A percentile compares a stretch with the other conserved stretches of the same genome.
phyloP scores from a whole-genome alignment of 2,888 invertebrate genomes.

The Spisula subtruncata region DNA sequence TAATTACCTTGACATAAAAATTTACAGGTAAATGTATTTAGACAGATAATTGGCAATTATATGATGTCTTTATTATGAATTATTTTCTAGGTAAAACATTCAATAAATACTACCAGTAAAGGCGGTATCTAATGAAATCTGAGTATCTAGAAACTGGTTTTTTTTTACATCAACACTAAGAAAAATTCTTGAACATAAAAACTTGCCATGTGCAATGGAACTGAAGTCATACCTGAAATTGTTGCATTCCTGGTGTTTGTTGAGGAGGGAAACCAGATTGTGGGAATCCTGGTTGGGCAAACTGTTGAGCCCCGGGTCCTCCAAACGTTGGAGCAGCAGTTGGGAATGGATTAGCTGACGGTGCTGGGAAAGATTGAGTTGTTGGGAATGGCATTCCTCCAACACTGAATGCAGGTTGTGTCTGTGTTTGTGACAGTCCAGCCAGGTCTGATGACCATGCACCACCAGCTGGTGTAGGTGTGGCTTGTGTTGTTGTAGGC shows the following conservation, averaged over 20 bases:
- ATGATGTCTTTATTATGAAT: too few relatives aligned
- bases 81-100: too few relatives aligned
- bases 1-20: too few relatives aligned
- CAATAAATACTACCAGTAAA: too few relatives aligned
- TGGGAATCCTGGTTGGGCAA: constrained; percentile 30
- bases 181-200: neutral
- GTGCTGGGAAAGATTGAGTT: constrained; percentile 28
- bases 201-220: neutral
- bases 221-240: constrained; percentile 19
- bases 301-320: constrained; percentile 24
- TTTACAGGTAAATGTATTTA: too few relatives aligned
- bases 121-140: too few relatives aligned
- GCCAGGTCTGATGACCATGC: constrained; percentile 56
- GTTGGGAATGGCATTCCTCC: constrained; percentile 57
- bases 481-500: constrained; percentile 53
- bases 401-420: constrained; percentile 55
- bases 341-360: constrained; percentile 14
- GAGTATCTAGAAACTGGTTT: too few relatives aligned
- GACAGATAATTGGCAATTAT: too few relatives aligned
- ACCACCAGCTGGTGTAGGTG: constrained; percentile 15
- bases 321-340: constrained; percentile 45
- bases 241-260: constrained; percentile 19
- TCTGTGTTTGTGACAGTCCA: constrained; percentile 49
- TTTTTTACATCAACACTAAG: too few relatives aligned
- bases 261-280: constrained; percentile 24